phyloP scores from a whole-genome alignment of 2,888 invertebrate species.

The Halocaridina rubra region DNA sequence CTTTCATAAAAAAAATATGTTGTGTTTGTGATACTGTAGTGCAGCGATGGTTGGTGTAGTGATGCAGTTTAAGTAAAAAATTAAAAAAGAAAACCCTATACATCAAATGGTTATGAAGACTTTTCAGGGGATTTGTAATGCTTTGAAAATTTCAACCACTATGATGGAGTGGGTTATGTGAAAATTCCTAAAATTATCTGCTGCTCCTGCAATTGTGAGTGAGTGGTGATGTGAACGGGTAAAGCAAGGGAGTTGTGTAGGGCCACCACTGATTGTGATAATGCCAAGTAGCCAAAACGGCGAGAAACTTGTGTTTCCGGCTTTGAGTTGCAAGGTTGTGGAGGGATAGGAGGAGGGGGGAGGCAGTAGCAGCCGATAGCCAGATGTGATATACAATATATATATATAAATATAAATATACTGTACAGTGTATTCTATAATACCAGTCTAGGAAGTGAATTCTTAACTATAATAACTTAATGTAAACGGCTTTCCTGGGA shows the following conservation, averaged over 20 bases:
- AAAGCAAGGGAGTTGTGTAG: conserved; percentile 31
- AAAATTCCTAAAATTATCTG: conserved; percentile 27
- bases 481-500: conserved; percentile 23
- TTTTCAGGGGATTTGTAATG: no score
- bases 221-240: conserved; percentile 38
- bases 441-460: conserved; percentile 29
- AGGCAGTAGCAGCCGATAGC: conserved; percentile 43
- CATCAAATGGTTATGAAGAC: no score
- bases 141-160: conserved; percentile 20
- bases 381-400: conserved; percentile 59
- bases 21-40: neutral
- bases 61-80: no score
- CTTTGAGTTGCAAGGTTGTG: conserved; percentile 41
- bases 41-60: conserved; percentile 17
- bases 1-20: conserved; percentile 16
- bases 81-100: no score
- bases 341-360: neutral
- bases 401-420: conserved; percentile 27
- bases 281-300: conserved; percentile 40
- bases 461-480: conserved; percentile 36
- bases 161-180: conserved; percentile 29
- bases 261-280: conserved; percentile 56
- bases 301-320: conserved; percentile 36
- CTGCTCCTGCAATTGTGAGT: conserved; percentile 5
- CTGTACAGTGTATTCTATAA: neutral